These are phyloP conservation scores for Vidua chalybeata DNA, from an alignment of 2,113 vertebrate species.

Conservation along the genomic window DNA sequence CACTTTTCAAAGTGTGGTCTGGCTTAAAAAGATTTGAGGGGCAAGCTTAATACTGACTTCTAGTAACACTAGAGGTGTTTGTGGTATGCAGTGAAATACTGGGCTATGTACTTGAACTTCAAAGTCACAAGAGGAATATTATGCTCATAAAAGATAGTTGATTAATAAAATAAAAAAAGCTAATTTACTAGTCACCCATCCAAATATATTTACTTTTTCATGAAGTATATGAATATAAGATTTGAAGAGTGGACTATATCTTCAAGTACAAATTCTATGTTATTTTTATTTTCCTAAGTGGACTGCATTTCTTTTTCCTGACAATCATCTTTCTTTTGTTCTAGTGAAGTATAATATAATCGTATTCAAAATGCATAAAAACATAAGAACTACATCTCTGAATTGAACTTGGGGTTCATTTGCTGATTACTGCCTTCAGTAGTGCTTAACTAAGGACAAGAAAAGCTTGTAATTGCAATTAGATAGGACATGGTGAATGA, in stretches of 20 bases:
- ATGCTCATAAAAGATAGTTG: not conserved
- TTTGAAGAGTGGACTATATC: not conserved
- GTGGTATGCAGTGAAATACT: not conserved
- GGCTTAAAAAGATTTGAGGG: not conserved
- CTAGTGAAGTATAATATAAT: not conserved
- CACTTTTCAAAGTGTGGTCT: not conserved
- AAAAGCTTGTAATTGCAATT: not conserved
- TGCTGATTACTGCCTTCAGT: not conserved
- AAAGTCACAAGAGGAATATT: not conserved
- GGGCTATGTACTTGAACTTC: not conserved
- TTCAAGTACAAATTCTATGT: not conserved
- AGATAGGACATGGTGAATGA: not conserved
- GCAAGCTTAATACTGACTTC: not conserved
- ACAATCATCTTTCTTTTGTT: not conserved
- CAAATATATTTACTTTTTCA: not conserved
- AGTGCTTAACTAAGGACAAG: not conserved
- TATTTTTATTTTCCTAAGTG: not conserved
- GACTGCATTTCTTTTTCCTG: not conserved
- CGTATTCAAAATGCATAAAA: not conserved
- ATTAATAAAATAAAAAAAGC: not conserved
- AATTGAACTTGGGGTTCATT: not conserved
- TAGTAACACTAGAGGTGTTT: not conserved
- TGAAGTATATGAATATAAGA: not conserved
- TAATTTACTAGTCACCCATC: not conserved
- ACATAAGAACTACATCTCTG: not conserved